Base-by-base conservation (phyloP, 2,797 vertebrate species). In the Macropodus opercularis region DNA sequence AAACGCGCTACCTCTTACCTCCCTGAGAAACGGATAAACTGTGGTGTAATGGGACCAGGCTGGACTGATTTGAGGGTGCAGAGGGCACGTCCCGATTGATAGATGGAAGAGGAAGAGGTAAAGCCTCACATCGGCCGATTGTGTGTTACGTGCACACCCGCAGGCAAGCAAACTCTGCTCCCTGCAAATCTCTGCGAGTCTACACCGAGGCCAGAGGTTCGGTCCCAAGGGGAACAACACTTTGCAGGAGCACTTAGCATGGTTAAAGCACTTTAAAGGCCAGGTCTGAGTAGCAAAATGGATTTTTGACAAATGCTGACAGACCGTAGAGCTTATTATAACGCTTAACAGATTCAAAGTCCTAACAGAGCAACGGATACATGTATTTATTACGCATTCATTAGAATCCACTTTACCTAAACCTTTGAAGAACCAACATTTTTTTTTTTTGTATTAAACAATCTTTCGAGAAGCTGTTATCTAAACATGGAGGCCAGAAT, bases 181-280 rank as follows among this genome's bases (percentile, higher is more conserved):
- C 54, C 70, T 27, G 57, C 70, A 81, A 87, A 87, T 85, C 77
- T 80, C 73, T 75, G 46, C 1, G 67, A 79, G 77, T 80, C 73
- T 85, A 70, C 84, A 84, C 75, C 21, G 53, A 80, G 79, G 81
- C 76, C 82, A 80, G 79, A 79, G 86, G 85, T 85, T 83, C 27
- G 27, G 56, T 78, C 81, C 67, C 64, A 1, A 34, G 50, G 74
- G 79, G 53, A 63, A 63, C 32, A 74, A 61, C 74, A 72, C 72
- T 88, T 79, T 68, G 82, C 81, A 63, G 67, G 79, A 79, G 79
- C 75, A 74, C 77, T 84, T 77, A 81, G 46, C n/a, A 49, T 66
- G 56, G 76, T 72, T 80, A 62, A 40, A 63, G 55, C 68, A 75
- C 80, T 81, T 73, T 50, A 62, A 74, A 80, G 62, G 78, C 83